A percentile compares a stretch with the other conserved stretches of the same genome.
These are phyloP conservation scores for Heteromurus nitidus DNA, from an alignment of 2,888 invertebrate genomes.

Conservation along the genomic window DNA sequence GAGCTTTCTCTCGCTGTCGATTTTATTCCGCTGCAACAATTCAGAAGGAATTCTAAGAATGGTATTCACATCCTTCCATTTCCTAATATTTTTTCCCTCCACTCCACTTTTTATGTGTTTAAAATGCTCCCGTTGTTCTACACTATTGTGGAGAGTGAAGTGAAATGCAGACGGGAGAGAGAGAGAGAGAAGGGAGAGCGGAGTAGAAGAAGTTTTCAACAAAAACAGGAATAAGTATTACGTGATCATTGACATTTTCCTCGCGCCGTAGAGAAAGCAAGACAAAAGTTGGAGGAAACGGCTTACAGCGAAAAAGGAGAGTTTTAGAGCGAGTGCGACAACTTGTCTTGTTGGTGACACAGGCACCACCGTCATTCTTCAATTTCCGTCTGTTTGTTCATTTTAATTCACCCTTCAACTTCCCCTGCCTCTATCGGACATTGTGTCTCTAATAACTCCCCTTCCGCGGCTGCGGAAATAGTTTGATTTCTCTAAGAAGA, in stretches of 20 bases:
- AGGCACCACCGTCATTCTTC: neutral
- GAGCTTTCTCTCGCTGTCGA: conserved; percentile 13
- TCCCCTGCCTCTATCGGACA: neutral
- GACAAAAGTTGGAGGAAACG: neutral
- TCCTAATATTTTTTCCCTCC: neutral
- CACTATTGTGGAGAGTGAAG: neutral
- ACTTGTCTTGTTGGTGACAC: conserved; percentile 14
- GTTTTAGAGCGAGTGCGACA: neutral
- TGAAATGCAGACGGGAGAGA: neutral
- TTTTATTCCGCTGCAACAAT: conserved; percentile 23
- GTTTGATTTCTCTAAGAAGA: neutral
- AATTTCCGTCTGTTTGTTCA: conserved; percentile 22
- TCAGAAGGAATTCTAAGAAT: conserved; percentile 31
- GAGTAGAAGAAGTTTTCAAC: too few relatives aligned
- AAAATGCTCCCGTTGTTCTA: neutral
- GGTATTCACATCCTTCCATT: conserved; percentile 14
- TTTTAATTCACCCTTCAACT: conserved; percentile 36
- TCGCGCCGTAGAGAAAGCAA: neutral
- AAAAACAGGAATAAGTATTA: neutral
- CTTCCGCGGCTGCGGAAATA: neutral
- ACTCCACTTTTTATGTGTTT: neutral
- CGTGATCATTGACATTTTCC: conserved; percentile 14
- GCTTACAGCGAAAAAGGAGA: neutral
- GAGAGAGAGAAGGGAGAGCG: neutral
- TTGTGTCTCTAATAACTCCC: neutral